phyloP scores from a whole-genome alignment of 2,888 invertebrate genomes.

The Cancer borealis region DNA sequence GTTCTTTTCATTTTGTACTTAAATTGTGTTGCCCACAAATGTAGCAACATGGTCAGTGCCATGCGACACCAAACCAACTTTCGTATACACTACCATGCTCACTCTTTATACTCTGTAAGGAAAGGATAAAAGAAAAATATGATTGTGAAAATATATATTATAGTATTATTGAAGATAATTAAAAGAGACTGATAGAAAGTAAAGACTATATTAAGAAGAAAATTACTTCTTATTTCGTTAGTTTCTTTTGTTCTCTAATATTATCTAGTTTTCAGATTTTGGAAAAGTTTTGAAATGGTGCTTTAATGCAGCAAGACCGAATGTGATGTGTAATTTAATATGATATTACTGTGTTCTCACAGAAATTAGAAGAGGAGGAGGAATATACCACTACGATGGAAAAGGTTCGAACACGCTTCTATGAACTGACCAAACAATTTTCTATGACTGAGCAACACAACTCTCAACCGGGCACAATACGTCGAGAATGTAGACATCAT shows the following conservation, averaged over 20 bases:
- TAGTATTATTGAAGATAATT: too few relatives aligned
- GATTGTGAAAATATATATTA: too few relatives aligned
- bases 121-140: too few relatives aligned
- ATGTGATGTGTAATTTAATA: background rate
- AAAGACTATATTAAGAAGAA: too few relatives aligned
- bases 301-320: background rate
- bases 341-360: background rate
- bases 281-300: background rate
- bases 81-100: too few relatives aligned
- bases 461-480: conserved; percentile 67
- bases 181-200: too few relatives aligned
- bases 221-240: too few relatives aligned
- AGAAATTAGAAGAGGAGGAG: conserved; percentile 55
- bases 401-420: conserved; percentile 60
- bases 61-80: too few relatives aligned
- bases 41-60: too few relatives aligned
- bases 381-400: conserved; percentile 47
- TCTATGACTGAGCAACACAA: conserved; percentile 59
- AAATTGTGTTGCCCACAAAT: too few relatives aligned
- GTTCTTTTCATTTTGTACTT: too few relatives aligned
- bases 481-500: conserved; percentile 67
- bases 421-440: conserved; percentile 66
- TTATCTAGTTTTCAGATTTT: background rate
- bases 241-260: background rate
- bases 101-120: too few relatives aligned